Evolutionary conservation across 2,888 invertebrate species (phyloP).

Genomic region (Scaptomyza tumidula): DNA sequence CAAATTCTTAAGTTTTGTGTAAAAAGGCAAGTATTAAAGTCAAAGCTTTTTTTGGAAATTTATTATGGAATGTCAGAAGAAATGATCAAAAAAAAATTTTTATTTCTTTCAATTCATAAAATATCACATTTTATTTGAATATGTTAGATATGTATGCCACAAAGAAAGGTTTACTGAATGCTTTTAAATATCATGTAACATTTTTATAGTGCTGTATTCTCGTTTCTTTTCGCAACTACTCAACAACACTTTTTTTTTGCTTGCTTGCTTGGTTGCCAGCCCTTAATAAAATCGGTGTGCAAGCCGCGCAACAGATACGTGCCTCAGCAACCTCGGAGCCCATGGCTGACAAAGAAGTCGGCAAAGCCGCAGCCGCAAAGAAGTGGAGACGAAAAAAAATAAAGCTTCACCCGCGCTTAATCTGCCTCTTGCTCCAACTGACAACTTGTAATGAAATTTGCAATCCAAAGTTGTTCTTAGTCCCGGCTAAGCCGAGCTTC

Average conservation of each 20-base stretch:
- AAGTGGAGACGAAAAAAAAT: slow-evolving; percentile 10
- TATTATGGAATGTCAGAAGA: no score
- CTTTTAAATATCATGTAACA: not conserved
- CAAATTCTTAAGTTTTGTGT: no score
- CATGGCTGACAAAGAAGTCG: not conserved
- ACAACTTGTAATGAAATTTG: slow-evolving; percentile 63
- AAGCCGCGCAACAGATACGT: slow-evolving; percentile 46
- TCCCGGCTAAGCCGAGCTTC: slow-evolving; percentile 57
- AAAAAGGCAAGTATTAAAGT: no score
- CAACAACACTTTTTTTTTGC: no score
- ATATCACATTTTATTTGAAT: no score
- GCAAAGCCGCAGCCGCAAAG: slow-evolving; percentile 17
- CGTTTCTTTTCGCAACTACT: not conserved
- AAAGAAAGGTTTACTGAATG: no score
- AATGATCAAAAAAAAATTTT: no score
- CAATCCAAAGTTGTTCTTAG: slow-evolving; percentile 63
- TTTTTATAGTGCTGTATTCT: not conserved
- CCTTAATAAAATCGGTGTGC: slow-evolving; percentile 25
- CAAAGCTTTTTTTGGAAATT: no score
- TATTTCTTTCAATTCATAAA: no score
- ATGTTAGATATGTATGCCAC: no score
- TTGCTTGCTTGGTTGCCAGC: slow-evolving; percentile 21
- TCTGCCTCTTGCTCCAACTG: slow-evolving; percentile 20
- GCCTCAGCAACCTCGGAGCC: slow-evolving; percentile 18
- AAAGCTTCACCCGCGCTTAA: slow-evolving; percentile 6